A percentile compares a stretch with the other conserved stretches of the same genome.
These are phyloP conservation scores for Ceraclea dissimilis DNA, from an alignment of 2,888 invertebrate genomes.

Conservation along the genomic window DNA sequence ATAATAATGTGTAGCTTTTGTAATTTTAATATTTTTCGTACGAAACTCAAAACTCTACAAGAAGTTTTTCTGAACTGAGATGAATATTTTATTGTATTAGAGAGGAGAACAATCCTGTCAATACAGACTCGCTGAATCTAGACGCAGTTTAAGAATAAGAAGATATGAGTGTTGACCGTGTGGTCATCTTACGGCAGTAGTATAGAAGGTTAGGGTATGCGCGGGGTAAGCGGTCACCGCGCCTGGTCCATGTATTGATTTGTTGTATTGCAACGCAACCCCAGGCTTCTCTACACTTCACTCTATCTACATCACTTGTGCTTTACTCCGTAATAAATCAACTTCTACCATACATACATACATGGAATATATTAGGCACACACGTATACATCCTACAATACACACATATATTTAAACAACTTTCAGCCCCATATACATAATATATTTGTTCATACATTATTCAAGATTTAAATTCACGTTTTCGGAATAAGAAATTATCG, in stretches of 20 bases:
- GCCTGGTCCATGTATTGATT: conserved; percentile 54
- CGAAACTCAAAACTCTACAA: too few species aligned
- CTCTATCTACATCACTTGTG: not conserved
- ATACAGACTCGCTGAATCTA: too few species aligned
- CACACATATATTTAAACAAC: not conserved
- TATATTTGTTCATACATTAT: too few species aligned
- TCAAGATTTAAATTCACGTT: too few species aligned
- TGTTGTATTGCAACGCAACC: conserved; percentile 52
- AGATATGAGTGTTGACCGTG: not conserved
- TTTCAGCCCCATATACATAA: not conserved
- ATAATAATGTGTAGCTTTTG: too few species aligned
- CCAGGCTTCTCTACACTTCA: not conserved
- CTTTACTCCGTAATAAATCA: too few species aligned
- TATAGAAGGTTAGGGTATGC: conserved; percentile 28
- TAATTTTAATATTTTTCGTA: too few species aligned
- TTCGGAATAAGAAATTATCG: too few species aligned
- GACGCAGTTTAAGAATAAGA: too few species aligned
- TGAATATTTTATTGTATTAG: too few species aligned
- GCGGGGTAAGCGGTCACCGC: conserved; percentile 48
- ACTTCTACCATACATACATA: not conserved
- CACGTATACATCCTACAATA: not conserved
- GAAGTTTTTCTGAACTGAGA: too few species aligned
- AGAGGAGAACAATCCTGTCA: too few species aligned
- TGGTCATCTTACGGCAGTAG: not conserved
- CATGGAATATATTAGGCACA: not conserved